Conservation (phyloP, 1,140 invertebrate genomes). For the Hyposmocoma kahamanoa region DNA sequence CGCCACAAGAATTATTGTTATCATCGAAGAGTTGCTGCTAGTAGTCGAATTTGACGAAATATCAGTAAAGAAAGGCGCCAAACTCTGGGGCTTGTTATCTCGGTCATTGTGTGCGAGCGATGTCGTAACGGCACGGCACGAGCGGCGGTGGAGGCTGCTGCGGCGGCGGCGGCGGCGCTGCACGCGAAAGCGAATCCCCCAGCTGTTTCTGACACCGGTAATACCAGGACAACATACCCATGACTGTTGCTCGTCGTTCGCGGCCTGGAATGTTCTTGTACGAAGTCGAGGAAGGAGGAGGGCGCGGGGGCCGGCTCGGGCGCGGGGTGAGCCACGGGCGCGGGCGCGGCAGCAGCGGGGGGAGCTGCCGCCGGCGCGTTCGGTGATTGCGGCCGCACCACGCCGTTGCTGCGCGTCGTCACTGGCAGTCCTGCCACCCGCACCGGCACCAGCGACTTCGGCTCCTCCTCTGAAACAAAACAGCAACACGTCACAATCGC, state of each 20-base stretch:
- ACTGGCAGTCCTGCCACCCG: conserved; percentile 45
- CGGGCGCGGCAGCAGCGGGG: conserved; percentile 21
- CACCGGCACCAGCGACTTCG: conserved; percentile 53
- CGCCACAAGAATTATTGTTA: too few relatives aligned
- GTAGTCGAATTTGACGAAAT: too few relatives aligned
- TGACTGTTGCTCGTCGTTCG: conserved; percentile 55
- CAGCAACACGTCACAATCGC: conserved; percentile 20
- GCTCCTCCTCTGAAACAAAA: conserved; percentile 65
- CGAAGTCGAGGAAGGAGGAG: conserved; percentile 50
- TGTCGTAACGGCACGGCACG: neutral
- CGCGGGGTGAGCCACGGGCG: conserved; percentile 24
- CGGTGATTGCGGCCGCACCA: conserved; percentile 42
- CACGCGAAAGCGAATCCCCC: conserved; percentile 24
- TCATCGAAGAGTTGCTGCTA: too few relatives aligned
- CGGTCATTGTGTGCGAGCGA: too few relatives aligned
- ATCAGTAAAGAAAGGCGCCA: too few relatives aligned
- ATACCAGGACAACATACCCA: conserved; percentile 58
- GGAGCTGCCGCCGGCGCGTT: conserved; percentile 32
- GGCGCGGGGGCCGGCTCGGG: conserved; percentile 25
- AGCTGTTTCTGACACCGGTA: conserved; percentile 50
- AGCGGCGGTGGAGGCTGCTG: neutral
- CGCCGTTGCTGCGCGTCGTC: conserved; percentile 50
- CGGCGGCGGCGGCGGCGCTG: neutral
- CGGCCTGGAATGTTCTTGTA: conserved; percentile 70
- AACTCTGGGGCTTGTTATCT: too few relatives aligned